These are phyloP conservation scores for Anableps anableps DNA, from an alignment of 2,797 vertebrate species.

Conservation along the genomic window DNA sequence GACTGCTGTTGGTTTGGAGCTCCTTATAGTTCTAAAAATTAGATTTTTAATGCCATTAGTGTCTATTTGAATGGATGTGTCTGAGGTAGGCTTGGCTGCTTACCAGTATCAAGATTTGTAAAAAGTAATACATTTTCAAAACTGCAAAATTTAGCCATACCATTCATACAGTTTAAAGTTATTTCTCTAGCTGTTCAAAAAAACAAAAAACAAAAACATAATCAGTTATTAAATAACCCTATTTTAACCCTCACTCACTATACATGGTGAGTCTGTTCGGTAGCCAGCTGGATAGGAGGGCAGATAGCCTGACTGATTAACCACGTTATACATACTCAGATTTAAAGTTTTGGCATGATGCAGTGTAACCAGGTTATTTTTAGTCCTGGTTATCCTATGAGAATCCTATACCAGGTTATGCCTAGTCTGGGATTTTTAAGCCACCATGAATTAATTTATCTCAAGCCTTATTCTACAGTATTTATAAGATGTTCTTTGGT, in stretches of 20 bases:
- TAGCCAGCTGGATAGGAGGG: background rate
- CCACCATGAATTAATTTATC: background rate
- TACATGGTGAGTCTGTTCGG: no score
- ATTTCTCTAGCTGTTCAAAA: no score
- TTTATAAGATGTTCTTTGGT: background rate
- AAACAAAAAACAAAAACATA: no score
- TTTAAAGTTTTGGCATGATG: background rate
- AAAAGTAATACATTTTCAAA: background rate
- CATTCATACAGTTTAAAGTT: background rate
- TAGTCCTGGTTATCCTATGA: background rate
- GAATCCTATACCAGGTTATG: background rate
- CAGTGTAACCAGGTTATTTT: background rate
- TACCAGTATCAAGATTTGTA: background rate
- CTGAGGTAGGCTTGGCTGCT: background rate
- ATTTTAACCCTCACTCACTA: no score
- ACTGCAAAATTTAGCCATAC: background rate
- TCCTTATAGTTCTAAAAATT: background rate
- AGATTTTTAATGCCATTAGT: background rate
- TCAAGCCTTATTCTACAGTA: background rate
- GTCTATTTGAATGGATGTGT: background rate
- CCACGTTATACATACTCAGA: background rate
- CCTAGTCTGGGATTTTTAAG: background rate
- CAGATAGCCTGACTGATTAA: background rate
- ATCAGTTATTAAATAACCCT: no score
- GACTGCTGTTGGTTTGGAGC: background rate